phyloP scores from a whole-genome alignment of 2,888 invertebrate genomes.

The Tachina grossa region DNA sequence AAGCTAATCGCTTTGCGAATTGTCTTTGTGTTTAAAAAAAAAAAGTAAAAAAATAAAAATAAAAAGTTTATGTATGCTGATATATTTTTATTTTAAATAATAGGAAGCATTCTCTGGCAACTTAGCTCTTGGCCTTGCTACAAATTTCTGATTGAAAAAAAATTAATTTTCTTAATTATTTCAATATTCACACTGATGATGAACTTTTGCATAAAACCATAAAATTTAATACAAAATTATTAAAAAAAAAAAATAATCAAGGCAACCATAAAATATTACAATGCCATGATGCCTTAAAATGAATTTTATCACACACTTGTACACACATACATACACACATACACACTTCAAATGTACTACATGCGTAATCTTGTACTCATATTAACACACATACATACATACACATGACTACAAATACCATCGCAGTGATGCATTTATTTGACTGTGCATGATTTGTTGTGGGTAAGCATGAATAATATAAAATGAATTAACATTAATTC shows the following conservation, averaged over 20 bases:
- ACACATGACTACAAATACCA: neutral
- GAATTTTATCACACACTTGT: slow-evolving; percentile 67
- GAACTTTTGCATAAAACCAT: too few relatives aligned
- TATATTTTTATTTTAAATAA: too few relatives aligned
- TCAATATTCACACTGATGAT: too few relatives aligned
- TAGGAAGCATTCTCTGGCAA: too few relatives aligned
- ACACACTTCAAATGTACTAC: neutral
- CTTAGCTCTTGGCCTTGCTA: too few relatives aligned
- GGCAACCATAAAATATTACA: slow-evolving; percentile 63
- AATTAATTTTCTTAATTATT: too few relatives aligned
- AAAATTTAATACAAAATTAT: neutral
- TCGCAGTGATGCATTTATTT: neutral
- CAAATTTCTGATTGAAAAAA: too few relatives aligned
- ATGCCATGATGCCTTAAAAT: too few relatives aligned
- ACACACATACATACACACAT: slow-evolving; percentile 54
- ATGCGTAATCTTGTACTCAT: neutral
- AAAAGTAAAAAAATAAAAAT: too few relatives aligned
- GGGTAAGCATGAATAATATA: slow-evolving; percentile 58
- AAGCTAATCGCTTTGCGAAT: too few relatives aligned
- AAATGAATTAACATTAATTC: slow-evolving; percentile 67
- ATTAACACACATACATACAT: neutral
- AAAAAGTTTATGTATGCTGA: too few relatives aligned
- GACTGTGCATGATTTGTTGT: neutral
- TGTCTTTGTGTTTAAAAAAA: too few relatives aligned
- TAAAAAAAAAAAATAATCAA: slow-evolving; percentile 33